A percentile compares a stretch with the other conserved stretches of the same genome.
Evolutionary conservation across 2,113 vertebrate genomes (phyloP).

Genomic region (Gallinago media): DNA sequence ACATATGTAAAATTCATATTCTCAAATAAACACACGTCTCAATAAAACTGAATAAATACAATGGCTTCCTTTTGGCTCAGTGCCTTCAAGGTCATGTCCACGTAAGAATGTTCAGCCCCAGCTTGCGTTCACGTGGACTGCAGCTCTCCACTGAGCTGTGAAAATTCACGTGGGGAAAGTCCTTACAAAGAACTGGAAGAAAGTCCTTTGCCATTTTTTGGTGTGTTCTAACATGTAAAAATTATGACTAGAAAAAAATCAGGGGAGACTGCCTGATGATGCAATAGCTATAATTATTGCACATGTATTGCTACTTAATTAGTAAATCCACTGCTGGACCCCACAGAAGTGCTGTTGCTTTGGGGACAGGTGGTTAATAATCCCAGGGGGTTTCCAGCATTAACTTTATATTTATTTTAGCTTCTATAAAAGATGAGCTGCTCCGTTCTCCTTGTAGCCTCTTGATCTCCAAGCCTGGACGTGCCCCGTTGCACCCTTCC

Average conservation of each 20-base stretch:
- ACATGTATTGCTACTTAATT: constrained; percentile 34
- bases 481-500: not conserved
- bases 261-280: not conserved
- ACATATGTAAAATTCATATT: not conserved
- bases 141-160: not conserved
- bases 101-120: not conserved
- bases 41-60: not conserved
- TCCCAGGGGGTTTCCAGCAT: not conserved
- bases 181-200: not conserved
- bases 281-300: constrained; percentile 21
- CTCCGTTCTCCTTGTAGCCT: not conserved
- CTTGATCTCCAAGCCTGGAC: not conserved
- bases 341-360: not conserved
- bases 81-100: not conserved
- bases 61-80: not conserved
- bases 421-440: not conserved
- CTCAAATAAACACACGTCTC: not conserved
- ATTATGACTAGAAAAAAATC: not conserved
- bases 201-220: not conserved
- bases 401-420: not conserved
- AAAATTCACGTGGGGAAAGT: not conserved
- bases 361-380: not conserved
- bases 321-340: not conserved
- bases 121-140: fast-evolving
- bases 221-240: not conserved